Percentiles rank a stretch among this genome's conserved stretches.
Evolutionary conservation across 2,113 vertebrate species (phyloP).

Genomic region (Procapra przewalskii): DNA sequence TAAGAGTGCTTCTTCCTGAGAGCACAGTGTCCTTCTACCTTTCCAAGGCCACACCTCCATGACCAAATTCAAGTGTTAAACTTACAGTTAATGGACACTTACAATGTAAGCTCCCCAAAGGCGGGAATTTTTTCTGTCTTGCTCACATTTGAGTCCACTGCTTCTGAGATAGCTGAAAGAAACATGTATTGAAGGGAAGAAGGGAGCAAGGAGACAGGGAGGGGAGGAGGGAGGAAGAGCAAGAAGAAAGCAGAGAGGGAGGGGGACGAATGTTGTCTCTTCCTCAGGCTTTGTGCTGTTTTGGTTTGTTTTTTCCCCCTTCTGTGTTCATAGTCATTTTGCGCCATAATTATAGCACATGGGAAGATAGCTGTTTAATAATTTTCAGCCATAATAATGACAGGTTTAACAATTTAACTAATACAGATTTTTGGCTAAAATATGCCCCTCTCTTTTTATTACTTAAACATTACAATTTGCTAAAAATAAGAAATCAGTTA

Average conservation of each 20-base stretch:
- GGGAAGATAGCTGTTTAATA: not conserved
- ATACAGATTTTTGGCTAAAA: not conserved
- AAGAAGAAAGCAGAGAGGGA: not conserved
- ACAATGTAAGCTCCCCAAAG: not conserved
- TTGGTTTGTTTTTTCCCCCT: not conserved
- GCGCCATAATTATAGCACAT: not conserved
- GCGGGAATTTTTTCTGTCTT: not conserved
- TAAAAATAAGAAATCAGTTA: not conserved
- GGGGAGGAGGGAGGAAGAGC: not conserved
- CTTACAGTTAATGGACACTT: not conserved
- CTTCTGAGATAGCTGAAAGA: not conserved
- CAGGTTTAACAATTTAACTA: not conserved
- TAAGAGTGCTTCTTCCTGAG: not conserved
- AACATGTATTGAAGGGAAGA: not conserved
- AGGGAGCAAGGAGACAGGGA: not conserved
- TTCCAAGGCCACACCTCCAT: not conserved
- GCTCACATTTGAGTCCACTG: not conserved
- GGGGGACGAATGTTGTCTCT: not conserved
- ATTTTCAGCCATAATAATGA: not conserved
- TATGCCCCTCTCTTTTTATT: not conserved
- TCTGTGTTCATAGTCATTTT: not conserved
- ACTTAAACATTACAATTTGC: not conserved
- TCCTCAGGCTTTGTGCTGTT: not conserved
- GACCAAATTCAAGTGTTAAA: constrained; percentile 12
- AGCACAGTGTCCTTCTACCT: not conserved